Evolutionary conservation across 2,888 invertebrate genomes (phyloP), one percentile per base, ranked within the genome.

Genomic region (Lochmaea crataegi): DNA sequence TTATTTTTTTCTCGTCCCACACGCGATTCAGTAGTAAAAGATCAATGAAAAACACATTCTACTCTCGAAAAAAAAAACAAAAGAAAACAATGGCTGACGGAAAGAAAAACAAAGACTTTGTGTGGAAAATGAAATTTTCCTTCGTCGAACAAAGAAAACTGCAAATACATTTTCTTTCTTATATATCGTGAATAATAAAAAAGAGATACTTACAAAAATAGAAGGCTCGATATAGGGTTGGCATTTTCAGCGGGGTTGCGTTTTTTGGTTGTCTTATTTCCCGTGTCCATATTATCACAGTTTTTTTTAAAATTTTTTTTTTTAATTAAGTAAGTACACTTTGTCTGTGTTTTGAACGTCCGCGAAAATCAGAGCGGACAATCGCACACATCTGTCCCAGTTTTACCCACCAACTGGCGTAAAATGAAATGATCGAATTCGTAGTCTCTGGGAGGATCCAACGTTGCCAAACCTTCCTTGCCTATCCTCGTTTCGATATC

Each of bases 181-280:
- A 26, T 4, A 26, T 4, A 26, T 26, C 26, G 26, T 26, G 3
- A 48, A 45, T 10, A 61, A 14, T 6, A 60, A 74, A 26, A 26
- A 65, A 32, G 22, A 65, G 26, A 26, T 75, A 82, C 82, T 82
- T 79, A 82, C 82, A 78, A 65, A 71, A 80, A 82, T 11, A 77
- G 76, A n/a, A 82, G 70, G 38, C 68, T 65, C 14, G 81, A 79
- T n/a, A 82, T 32, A 18, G 76, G 65, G 65, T 80, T 82, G 48
- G 80, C 80, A 64, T 78, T 79, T 76, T 80, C 76, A 18, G 76
- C 73, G 2, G 82, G 82, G 72, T 82, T 81, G 9, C 74, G 74
- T 38, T 74, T 79, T 70, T 76, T 80, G 14, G 79, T 76, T 18
- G 74, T 75, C 65, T 79, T 80, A 7, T 65, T 57, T 32, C 73